These are phyloP conservation scores for Aethes cnicana DNA, from an alignment of 2,888 invertebrate genomes.

Conservation along the genomic window DNA sequence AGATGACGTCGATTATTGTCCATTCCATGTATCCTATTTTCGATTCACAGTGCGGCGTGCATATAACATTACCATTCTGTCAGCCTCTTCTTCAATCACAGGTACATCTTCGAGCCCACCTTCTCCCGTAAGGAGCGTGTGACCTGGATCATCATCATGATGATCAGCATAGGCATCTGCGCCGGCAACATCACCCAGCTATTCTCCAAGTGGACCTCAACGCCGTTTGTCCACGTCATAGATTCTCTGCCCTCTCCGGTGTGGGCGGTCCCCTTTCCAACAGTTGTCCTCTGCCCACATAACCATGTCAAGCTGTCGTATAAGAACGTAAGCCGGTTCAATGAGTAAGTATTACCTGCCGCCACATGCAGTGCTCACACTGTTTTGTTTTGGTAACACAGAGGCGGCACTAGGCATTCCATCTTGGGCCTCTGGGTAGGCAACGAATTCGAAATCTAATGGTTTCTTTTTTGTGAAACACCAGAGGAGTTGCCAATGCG, in stretches of 20 bases:
- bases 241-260: constrained; percentile 72
- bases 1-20: no score
- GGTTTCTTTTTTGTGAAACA: no score
- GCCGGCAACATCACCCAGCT: constrained; percentile 65
- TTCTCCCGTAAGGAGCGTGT: constrained; percentile 63
- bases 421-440: no score
- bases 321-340: constrained; percentile 57
- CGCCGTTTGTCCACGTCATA: constrained; percentile 74
- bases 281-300: constrained; percentile 72
- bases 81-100: constrained; percentile 32
- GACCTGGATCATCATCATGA: constrained; percentile 67
- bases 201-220: constrained; percentile 67
- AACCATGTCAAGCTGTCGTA: constrained; percentile 64
- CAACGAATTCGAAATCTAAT: no score
- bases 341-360: constrained; percentile 58
- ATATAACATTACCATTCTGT: no score
- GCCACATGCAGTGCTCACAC: neutral
- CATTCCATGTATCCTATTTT: no score
- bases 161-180: constrained; percentile 66
- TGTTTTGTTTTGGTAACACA: no score
- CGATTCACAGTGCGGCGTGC: no score
- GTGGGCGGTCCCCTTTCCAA: constrained; percentile 76
- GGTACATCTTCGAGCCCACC: constrained; percentile 72
- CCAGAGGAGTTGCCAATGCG: no score
- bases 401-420: no score